Percentiles rank a stretch among this genome's conserved stretches.
phyloP scores from a whole-genome alignment of 2,797 vertebrate genomes.

The Scolopax rusticola region DNA sequence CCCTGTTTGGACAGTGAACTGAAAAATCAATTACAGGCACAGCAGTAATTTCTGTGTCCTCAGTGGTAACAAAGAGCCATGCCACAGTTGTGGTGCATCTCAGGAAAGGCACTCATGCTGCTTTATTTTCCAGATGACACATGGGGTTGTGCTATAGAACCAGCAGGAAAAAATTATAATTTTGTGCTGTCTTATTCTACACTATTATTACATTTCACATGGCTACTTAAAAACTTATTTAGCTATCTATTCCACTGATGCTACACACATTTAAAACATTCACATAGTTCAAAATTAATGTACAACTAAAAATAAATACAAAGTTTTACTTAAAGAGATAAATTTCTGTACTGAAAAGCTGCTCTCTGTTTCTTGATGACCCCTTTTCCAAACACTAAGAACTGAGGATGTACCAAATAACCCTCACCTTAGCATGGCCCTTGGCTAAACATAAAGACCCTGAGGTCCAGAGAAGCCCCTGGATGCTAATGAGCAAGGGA shows the following conservation, averaged over 20 bases:
- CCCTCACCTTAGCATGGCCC: neutral
- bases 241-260: neutral
- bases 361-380: neutral
- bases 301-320: neutral
- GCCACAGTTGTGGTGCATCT: neutral
- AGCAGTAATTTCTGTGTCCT: slow-evolving; percentile 41
- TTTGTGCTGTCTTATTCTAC: neutral
- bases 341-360: neutral
- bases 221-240: neutral
- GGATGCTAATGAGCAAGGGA: neutral
- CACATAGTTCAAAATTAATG: neutral
- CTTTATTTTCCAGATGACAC: slow-evolving; percentile 42
- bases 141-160: neutral
- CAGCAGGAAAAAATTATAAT: neutral
- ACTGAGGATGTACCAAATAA: neutral
- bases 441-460: neutral
- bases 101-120: slow-evolving; percentile 14
- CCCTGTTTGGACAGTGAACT: neutral
- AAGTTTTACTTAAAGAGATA: neutral
- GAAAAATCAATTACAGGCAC: slow-evolving; percentile 60
- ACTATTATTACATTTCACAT: neutral
- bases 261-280: neutral
- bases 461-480: neutral
- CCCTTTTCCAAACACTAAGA: neutral
- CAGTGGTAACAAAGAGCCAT: neutral